Evolutionary conservation across 2,888 invertebrate species (phyloP).

Genomic region (Tachina lurida): DNA sequence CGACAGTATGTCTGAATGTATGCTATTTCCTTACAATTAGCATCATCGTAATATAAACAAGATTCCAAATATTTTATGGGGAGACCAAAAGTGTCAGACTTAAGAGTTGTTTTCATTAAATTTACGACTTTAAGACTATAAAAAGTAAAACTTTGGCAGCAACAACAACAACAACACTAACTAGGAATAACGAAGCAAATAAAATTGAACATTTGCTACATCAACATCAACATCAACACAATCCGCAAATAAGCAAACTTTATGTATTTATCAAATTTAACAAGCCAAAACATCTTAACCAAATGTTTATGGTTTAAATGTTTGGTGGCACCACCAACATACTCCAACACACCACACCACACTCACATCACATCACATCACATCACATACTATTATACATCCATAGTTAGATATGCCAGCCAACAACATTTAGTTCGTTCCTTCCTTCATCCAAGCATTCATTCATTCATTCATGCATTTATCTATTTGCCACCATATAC

Average conservation of each 20-base stretch:
- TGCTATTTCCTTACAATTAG: constrained; percentile 18
- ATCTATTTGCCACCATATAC: constrained; percentile 60
- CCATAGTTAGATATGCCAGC: constrained; percentile 5
- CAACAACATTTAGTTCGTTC: constrained; percentile 25
- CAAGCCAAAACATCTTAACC: constrained; percentile 65
- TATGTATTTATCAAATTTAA: constrained; percentile 64
- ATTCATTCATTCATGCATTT: constrained; percentile 56
- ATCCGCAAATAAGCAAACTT: constrained; percentile 45
- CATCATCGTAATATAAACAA: constrained; percentile 15
- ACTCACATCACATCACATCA: background rate
- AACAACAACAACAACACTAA: constrained; percentile 20
- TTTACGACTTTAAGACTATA: constrained; percentile 51
- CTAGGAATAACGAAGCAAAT: constrained; percentile 40
- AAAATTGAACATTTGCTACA: constrained; percentile 49
- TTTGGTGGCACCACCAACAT: constrained; percentile 45
- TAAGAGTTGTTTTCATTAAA: constrained; percentile 66
- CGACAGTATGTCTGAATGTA: background rate
- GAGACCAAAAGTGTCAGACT: constrained; percentile 62
- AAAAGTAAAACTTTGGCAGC: constrained; percentile 43
- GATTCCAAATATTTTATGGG: constrained; percentile 6
- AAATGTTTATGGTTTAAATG: constrained; percentile 55
- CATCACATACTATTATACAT: too few relatives aligned
- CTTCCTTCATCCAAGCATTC: constrained; percentile 19
- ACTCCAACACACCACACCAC: background rate
- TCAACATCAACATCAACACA: constrained; percentile 52